phyloP scores from a whole-genome alignment of 2,113 vertebrate species.

The Haplotaxodon microlepis region DNA sequence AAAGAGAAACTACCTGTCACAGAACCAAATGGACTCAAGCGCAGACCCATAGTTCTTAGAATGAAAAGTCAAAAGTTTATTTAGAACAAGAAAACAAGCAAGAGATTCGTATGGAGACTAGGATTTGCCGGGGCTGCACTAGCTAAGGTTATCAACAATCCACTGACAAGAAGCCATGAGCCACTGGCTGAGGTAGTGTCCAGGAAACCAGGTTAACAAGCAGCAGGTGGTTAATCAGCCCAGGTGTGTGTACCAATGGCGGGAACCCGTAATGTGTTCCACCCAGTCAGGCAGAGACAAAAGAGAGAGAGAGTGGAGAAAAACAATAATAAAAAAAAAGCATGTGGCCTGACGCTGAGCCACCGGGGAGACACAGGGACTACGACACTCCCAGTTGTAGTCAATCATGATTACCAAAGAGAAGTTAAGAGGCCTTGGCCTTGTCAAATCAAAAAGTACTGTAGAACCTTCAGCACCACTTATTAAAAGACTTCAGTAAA shows the following conservation, averaged over 20 bases:
- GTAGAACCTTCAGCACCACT: background rate
- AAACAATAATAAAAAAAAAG: background rate
- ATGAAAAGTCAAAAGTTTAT: background rate
- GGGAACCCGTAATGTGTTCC: background rate
- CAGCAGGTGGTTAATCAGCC: background rate
- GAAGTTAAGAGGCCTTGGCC: background rate
- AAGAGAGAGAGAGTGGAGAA: background rate
- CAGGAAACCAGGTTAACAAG: background rate
- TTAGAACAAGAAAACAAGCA: background rate
- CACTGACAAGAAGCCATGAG: background rate
- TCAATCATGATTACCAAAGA: background rate
- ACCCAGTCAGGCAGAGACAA: background rate
- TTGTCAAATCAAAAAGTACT: background rate
- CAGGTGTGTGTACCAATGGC: background rate
- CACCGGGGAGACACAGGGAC: background rate
- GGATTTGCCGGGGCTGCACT: background rate
- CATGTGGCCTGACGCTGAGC: background rate
- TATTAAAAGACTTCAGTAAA: background rate
- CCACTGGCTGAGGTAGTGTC: background rate
- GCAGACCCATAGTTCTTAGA: background rate
- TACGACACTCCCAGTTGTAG: background rate
- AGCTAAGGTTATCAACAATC: background rate
- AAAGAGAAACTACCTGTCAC: background rate
- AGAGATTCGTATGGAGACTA: background rate
- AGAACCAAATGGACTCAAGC: background rate